These are phyloP conservation scores for Erinaceus europaeus DNA, from an alignment of 2,113 vertebrate species.

Conservation along the genomic window DNA sequence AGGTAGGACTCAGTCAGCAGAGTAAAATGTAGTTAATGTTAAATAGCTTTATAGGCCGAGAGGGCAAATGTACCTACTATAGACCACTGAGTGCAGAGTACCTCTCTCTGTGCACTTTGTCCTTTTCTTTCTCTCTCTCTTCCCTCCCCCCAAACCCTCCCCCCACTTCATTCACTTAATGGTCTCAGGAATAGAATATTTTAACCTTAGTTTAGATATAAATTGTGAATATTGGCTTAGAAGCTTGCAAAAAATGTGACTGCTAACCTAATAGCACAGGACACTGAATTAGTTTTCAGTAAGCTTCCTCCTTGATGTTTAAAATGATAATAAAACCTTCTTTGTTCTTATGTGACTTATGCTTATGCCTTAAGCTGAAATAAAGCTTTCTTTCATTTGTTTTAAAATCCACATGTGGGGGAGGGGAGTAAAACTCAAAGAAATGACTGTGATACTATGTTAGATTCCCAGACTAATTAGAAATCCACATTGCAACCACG, in stretches of 20 bases:
- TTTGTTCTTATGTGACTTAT: slow-evolving; percentile 56
- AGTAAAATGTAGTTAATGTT: slow-evolving; percentile 56
- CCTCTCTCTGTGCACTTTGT: slow-evolving; percentile 48
- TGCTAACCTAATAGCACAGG: background rate
- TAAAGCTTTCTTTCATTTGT: slow-evolving; percentile 67
- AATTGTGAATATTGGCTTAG: background rate
- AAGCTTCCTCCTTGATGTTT: slow-evolving; percentile 34
- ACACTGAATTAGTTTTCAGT: slow-evolving; percentile 11
- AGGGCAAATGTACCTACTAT: background rate
- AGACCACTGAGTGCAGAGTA: background rate
- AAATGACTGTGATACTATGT: background rate
- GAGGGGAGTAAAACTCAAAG: slow-evolving; percentile 16
- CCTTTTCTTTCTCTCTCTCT: background rate
- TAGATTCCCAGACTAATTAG: background rate
- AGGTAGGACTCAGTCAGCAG: background rate
- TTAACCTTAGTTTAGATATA: background rate
- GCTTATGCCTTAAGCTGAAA: slow-evolving; percentile 27
- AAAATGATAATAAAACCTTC: slow-evolving; percentile 55
- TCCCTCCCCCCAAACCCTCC: background rate
- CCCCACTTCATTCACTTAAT: too few relatives aligned
- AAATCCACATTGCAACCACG: background rate
- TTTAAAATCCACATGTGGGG: slow-evolving; percentile 30
- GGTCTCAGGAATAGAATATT: too few relatives aligned
- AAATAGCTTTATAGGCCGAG: slow-evolving; percentile 50
- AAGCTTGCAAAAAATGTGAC: slow-evolving; percentile 20